Conservation (phyloP, 2,797 vertebrate species). For the Phrynocephalus forsythii region DNA sequence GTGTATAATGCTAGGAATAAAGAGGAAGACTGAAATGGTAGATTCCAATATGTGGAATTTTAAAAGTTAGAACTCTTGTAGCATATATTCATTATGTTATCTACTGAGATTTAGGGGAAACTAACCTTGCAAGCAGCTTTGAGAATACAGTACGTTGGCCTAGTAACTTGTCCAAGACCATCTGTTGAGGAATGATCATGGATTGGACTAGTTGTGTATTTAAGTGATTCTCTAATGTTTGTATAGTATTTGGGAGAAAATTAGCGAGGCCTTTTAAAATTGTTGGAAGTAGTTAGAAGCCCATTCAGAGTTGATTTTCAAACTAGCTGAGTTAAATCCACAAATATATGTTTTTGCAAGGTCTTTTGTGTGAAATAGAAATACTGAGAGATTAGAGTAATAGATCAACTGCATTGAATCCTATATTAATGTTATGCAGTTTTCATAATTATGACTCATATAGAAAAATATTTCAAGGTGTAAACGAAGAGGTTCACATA, state of each 20-base stretch:
- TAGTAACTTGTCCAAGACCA: constrained; percentile 19
- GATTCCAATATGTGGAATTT: constrained; percentile 13
- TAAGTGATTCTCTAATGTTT: constrained; percentile 44
- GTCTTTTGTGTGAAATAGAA: background rate
- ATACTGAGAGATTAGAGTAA: background rate
- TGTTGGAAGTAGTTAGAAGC: background rate
- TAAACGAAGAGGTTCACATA: background rate
- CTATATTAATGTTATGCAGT: constrained; percentile 1
- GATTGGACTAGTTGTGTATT: background rate
- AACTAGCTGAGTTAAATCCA: constrained; percentile 32
- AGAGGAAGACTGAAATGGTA: constrained; percentile 38
- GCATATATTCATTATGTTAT: constrained; percentile 24
- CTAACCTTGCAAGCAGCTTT: background rate
- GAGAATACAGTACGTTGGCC: constrained; percentile 28
- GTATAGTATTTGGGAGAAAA: constrained; percentile 47
- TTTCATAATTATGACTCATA: background rate
- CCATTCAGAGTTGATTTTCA: constrained; percentile 20
- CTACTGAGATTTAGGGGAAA: constrained; percentile 50
- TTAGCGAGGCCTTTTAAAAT: constrained; percentile 39
- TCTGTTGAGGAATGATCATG: constrained; percentile 7
- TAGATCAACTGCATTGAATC: background rate
- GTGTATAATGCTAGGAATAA: constrained; percentile 35
- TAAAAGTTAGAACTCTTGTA: constrained; percentile 43
- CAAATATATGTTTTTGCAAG: constrained; percentile 48
- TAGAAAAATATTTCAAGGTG: background rate